phyloP scores from a whole-genome alignment of 2,113 vertebrate species.

The Misgurnus mizolepis region DNA sequence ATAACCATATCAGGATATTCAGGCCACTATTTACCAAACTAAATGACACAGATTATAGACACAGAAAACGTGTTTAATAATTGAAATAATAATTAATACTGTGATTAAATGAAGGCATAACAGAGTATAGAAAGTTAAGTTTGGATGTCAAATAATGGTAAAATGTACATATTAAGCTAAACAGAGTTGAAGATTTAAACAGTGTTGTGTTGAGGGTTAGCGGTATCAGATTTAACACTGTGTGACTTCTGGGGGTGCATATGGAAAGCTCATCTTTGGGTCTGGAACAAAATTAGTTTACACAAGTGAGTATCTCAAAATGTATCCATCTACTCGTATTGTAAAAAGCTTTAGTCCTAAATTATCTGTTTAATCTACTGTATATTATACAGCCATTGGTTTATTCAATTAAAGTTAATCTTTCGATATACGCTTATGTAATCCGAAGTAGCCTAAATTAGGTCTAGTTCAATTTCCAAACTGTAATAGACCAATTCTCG shows the following conservation, averaged over 20 bases:
- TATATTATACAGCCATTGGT: no score
- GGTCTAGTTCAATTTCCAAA: neutral
- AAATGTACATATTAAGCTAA: neutral
- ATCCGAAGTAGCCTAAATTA: no score
- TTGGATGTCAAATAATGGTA: neutral
- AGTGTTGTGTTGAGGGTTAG: neutral
- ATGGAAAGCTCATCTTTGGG: constrained; percentile 34
- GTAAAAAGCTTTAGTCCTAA: neutral
- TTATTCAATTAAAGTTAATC: neutral
- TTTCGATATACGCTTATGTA: neutral
- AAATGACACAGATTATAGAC: neutral
- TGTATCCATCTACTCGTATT: neutral
- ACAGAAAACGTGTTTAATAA: neutral
- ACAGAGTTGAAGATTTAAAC: neutral
- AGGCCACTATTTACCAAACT: neutral
- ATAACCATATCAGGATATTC: neutral
- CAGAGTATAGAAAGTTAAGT: neutral
- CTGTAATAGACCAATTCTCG: neutral
- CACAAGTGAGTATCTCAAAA: constrained; percentile 16
- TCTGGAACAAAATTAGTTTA: constrained; percentile 39
- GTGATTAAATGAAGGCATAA: neutral
- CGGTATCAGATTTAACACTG: neutral
- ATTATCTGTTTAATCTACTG: neutral
- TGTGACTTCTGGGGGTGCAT: constrained; percentile 25
- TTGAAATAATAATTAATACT: neutral